These are phyloP conservation scores for Schlechtendalia chinensis DNA, from an alignment of 1,140 invertebrate genomes.

Conservation along the genomic window DNA sequence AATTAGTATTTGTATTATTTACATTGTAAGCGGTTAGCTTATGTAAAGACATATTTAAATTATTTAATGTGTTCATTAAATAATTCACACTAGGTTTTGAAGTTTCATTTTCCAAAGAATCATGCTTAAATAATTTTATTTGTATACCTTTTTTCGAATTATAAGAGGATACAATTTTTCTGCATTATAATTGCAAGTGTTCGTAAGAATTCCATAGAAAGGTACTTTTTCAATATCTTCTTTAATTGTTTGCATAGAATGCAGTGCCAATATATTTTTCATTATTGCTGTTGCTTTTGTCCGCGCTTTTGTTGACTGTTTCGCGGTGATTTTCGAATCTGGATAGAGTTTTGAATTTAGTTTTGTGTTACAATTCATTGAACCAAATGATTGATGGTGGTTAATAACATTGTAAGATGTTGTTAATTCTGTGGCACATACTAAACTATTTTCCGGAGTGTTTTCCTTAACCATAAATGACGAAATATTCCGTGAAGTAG, in stretches of 20 bases:
- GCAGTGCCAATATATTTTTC: conserved; percentile 51
- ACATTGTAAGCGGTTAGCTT: conserved; percentile 54
- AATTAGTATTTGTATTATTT: conserved; percentile 55
- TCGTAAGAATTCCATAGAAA: conserved; percentile 52
- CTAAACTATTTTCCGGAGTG: conserved; percentile 26
- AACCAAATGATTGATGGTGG: conserved; percentile 51
- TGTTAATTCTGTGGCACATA: conserved; percentile 51
- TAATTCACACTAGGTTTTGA: conserved; percentile 34
- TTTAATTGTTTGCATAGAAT: conserved; percentile 49
- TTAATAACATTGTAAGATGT: conserved; percentile 52
- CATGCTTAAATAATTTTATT: conserved; percentile 53
- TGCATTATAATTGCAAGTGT: conserved; percentile 53
- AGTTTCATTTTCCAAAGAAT: conserved; percentile 50
- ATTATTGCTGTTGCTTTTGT: conserved; percentile 53
- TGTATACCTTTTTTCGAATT: conserved; percentile 52
- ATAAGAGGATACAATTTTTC: conserved; percentile 53
- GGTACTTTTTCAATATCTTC: conserved; percentile 51
- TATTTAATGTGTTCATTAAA: conserved; percentile 33
- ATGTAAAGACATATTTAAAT: conserved; percentile 51
- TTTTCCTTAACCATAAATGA: conserved; percentile 9
- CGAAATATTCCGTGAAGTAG: background rate
- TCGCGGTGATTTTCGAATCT: conserved; percentile 20
- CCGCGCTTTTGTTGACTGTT: conserved; percentile 26
- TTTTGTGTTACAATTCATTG: conserved; percentile 52
- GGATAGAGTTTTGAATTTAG: conserved; percentile 46